Evolutionary conservation across 2,888 invertebrate genomes (phyloP), one percentile per base, ranked within the genome.

Genomic region (Nephrocerus scutellatus): DNA sequence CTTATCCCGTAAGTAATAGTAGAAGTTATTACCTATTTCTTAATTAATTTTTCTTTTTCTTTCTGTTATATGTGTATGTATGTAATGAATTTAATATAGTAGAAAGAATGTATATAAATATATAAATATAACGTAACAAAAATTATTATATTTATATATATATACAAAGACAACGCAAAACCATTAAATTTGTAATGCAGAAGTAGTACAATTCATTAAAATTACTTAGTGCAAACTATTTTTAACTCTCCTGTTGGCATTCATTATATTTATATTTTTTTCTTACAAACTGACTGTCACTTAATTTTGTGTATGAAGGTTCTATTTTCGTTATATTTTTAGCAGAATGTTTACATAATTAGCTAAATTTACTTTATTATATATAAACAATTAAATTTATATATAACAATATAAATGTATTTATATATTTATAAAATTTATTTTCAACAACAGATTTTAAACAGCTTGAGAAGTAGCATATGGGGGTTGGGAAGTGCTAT

Each of bases 381-480:
- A 50, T 51, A 48, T 49, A 49, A 47, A 51, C 38, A 43, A n/a
- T 48, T 41, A 25, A 40, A 43, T 47, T 37, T 38, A 26, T 30
- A 25, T 38, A 30, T 33, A 36, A 43, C 33, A 43, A 37, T 43
- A 39, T 47, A 39, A 34, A 43, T 41, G 42, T 44, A 39, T 49
- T 36, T 40, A 38, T 37, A 32, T 43, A 41, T 47, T 40, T 37
- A 41, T 44, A 40, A 43, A 47, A 38, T 45, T 43, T 43, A 43
- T 48, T 43, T 44, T 48, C 55, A 55, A 57, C 59, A 46, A 40
- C 40, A 40, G 39, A 50, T 36, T 39, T 62, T 68, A 68, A 49
- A 68, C 68, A 36, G 68, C 68, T 55, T 68, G 67, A 30, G 68
- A 67, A 41, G 68, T 62, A 43, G 68, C 67, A 49, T 68, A 68